These are phyloP conservation scores for Mechanitis mazaeus DNA, from an alignment of 2,888 invertebrate species.

Conservation along the genomic window DNA sequence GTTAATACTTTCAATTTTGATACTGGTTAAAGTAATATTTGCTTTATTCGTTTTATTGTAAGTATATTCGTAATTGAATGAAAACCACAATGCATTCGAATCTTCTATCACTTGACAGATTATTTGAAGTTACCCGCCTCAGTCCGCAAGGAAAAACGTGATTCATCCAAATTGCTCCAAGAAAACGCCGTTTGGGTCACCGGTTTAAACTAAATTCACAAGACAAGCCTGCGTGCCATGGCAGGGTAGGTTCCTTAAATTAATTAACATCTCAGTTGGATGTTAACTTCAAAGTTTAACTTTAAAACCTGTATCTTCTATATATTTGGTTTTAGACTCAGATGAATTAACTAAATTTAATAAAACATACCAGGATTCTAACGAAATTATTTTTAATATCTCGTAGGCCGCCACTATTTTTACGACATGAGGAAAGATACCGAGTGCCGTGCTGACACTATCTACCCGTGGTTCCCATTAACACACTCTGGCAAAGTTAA, in stretches of 20 bases:
- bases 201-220: slow-evolving; percentile 44
- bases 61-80: no score
- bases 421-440: slow-evolving; percentile 41
- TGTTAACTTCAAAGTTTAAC: neutral
- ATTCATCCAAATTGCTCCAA: slow-evolving; percentile 22
- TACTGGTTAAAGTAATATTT: no score
- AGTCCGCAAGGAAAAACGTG: slow-evolving; percentile 13
- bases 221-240: slow-evolving; percentile 52
- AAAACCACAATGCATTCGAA: no score
- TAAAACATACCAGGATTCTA: no score
- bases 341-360: no score
- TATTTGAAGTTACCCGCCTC: slow-evolving; percentile 16
- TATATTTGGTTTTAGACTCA: no score
- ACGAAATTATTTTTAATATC: slow-evolving; percentile 3
- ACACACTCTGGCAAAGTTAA: slow-evolving; percentile 35
- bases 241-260: slow-evolving; percentile 48
- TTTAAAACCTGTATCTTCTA: no score
- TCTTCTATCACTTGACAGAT: slow-evolving; percentile 14
- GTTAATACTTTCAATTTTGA: no score
- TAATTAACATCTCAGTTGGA: neutral
- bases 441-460: slow-evolving; percentile 33
- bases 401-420: slow-evolving; percentile 46
- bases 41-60: no score
- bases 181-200: slow-evolving; percentile 37
- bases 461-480: slow-evolving; percentile 47